Base-by-base conservation (phyloP, 2,888 invertebrate genomes). In the Proisotoma minuta region DNA sequence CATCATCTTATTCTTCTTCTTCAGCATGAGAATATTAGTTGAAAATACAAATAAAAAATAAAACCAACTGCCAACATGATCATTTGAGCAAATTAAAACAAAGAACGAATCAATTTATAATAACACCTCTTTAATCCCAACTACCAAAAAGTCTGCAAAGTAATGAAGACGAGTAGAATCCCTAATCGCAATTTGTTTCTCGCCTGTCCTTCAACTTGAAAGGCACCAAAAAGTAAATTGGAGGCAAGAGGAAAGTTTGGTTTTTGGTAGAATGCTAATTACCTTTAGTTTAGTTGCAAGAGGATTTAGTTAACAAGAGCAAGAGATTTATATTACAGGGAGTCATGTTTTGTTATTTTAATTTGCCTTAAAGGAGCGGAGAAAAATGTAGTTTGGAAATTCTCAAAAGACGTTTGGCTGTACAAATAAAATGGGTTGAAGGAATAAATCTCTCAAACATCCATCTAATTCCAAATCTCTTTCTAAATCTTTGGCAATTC, bases 361-460 rank as follows among this genome's bases (percentile, higher is more conserved):
- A 43, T 43, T 43, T 43, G 43, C 20, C 43, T 43, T 4, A 15
- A 34, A 34, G 34, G 43, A 43, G 10, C 20, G 43, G 15, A 20
- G 18, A 20, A 15, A 43, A 43, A 43, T 43, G 18, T 43, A 43
- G 43, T 43, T 43, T 43, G 43, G 20, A 43, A n/a, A 8, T 34
- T n/a, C 43, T 43, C 43, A 4, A 43, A 43, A 43, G 43, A 43
- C 43, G 43, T n/a, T 43, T 34, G 34, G 10, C 43, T 43, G 43
- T 43, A 43, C 43, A 43, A 43, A 43, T 43, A 43, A 43, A 43
- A 43, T 43, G 43, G 43, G 43, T 43, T 43, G 43, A 43, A n/a
- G 43, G 20, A 43, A 43, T 43, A 43, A 43, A 43, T 43, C 43
- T 43, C 20, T 43, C 43, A 43, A 43, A n/a, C 43, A 43, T 43